Percentiles rank a stretch among this genome's conserved stretches.
Conservation (phyloP, 2,113 vertebrate genomes). For the Macrotis lagotis region DNA sequence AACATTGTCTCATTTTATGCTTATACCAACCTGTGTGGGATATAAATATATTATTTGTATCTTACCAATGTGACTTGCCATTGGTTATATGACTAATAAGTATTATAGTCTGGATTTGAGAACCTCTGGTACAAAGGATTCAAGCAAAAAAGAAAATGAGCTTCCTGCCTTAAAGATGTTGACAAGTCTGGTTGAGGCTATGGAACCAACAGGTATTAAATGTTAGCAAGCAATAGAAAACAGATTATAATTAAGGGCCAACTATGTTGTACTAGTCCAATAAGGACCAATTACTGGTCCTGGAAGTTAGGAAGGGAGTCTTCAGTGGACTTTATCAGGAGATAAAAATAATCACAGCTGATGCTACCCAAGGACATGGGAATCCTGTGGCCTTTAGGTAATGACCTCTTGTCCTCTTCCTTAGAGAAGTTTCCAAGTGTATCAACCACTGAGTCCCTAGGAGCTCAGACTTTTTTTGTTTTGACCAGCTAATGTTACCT, state of each 20-base stretch:
- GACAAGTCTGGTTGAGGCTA: neutral
- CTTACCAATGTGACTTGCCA: neutral
- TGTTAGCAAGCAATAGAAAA: no score
- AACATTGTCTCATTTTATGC: neutral
- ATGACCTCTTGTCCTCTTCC: neutral
- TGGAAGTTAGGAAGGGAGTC: neutral
- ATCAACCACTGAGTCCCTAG: neutral
- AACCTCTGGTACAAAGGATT: neutral
- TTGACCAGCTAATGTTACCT: neutral
- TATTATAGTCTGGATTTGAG: neutral
- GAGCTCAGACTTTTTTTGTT: neutral
- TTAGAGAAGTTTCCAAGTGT: no score
- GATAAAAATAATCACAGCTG: neutral
- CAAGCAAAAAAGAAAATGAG: neutral
- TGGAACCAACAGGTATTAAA: neutral
- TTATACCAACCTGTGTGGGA: neutral
- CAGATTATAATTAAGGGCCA: neutral
- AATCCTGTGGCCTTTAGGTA: neutral
- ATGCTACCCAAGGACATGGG: neutral
- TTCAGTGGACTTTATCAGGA: neutral
- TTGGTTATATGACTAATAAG: neutral
- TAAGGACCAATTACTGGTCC: rapidly evolving
- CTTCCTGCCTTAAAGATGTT: neutral
- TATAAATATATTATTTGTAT: neutral
- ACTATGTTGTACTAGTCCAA: neutral